Evolutionary conservation across 2,113 vertebrate species (phyloP).

Genomic region (Corythaeola cristata): DNA sequence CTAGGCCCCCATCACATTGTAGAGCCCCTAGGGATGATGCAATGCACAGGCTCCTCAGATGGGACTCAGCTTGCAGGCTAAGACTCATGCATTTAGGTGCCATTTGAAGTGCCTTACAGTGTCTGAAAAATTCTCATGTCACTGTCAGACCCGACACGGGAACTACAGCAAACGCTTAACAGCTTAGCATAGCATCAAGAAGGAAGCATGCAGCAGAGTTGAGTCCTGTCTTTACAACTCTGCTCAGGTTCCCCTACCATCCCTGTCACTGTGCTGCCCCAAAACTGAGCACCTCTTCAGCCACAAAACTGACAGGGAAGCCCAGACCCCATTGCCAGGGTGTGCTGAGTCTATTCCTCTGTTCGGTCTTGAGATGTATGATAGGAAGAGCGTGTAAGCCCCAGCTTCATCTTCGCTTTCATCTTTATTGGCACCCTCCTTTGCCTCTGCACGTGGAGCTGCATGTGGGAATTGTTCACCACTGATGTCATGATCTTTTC

Average conservation of each 20-base stretch:
- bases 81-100: not conserved
- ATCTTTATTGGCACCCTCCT: not conserved
- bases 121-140: not conserved
- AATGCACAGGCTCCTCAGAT: not conserved
- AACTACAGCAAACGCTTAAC: not conserved
- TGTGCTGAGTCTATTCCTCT: not conserved
- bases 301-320: not conserved
- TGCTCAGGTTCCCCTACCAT: not conserved
- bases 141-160: not conserved
- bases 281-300: not conserved
- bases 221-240: rapidly evolving
- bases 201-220: not conserved
- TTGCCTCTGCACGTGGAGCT: not conserved
- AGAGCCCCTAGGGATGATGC: not conserved
- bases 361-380: not conserved
- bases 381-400: not conserved
- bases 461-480: not conserved
- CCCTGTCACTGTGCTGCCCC: not conserved
- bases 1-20: not conserved
- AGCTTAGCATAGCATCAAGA: rapidly evolving
- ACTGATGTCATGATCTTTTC: not conserved
- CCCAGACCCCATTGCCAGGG: too few species aligned
- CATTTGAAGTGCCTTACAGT: not conserved
- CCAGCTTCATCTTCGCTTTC: not conserved
- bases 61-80: not conserved